phyloP scores from a whole-genome alignment of 2,888 invertebrate species.

The Pyrrhia umbra region DNA sequence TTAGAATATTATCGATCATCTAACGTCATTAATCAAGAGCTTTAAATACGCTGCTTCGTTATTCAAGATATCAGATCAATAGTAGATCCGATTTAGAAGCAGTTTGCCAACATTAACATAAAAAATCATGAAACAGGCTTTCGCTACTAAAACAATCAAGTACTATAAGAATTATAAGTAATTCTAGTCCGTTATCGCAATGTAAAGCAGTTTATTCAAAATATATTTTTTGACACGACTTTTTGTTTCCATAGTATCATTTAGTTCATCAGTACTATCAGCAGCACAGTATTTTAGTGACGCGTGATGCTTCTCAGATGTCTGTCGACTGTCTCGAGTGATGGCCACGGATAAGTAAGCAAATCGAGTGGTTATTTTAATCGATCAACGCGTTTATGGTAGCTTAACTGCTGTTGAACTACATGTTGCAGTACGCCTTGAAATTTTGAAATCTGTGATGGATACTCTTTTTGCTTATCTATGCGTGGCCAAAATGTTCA shows the following conservation, averaged over 20 bases:
- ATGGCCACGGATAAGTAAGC: constrained; percentile 25
- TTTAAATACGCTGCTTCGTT: constrained; percentile 44
- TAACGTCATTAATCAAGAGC: constrained; percentile 39
- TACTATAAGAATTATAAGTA: constrained; percentile 49
- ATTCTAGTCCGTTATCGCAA: constrained; percentile 59
- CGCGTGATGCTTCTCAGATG: constrained; percentile 76
- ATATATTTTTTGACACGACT: constrained; percentile 72
- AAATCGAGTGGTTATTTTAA: constrained; percentile 6
- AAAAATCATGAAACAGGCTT: constrained; percentile 56
- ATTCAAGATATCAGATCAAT: constrained; percentile 4
- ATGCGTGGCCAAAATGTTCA: background rate
- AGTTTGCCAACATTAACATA: constrained; percentile 21
- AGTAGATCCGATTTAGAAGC: constrained; percentile 11
- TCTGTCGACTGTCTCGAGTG: constrained; percentile 71
- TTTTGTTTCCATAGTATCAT: constrained; percentile 76
- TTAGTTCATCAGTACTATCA: constrained; percentile 76
- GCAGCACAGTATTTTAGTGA: constrained; percentile 77
- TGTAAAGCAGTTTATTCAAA: constrained; percentile 68
- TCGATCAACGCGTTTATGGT: background rate
- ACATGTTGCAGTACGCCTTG: background rate
- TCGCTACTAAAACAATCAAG: constrained; percentile 57
- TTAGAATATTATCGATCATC: constrained; percentile 57
- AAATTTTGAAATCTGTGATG: background rate
- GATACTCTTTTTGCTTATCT: constrained; percentile 18
- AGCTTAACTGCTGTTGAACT: background rate